Evolutionary conservation across 2,888 invertebrate species (phyloP).

Genomic region (Galerucella nymphaeae): DNA sequence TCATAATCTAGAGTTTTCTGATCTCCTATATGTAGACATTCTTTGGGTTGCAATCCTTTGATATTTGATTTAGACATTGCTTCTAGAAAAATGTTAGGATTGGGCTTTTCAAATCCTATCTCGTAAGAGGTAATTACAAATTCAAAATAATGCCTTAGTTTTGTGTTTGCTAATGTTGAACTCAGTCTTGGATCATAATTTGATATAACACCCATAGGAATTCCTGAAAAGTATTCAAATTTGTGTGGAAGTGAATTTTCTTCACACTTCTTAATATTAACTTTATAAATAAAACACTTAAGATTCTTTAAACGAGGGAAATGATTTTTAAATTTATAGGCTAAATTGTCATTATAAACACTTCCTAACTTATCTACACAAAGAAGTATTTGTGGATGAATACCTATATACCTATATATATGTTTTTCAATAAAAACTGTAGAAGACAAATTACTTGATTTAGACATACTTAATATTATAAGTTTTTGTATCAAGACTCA

Average conservation of each 20-base stretch:
- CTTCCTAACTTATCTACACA: no score
- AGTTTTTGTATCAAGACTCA: no score
- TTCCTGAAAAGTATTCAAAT: constrained; percentile 26
- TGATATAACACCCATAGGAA: constrained; percentile 81
- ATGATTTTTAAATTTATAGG: no score
- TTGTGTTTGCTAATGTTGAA: constrained; percentile 73
- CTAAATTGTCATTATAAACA: no score
- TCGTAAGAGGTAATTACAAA: constrained; percentile 86
- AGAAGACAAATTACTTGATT: no score
- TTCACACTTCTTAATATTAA: no score
- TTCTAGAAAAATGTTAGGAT: constrained; percentile 75
- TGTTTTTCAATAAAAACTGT: no score
- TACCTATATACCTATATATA: no score
- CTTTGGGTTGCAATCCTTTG: constrained; percentile 66
- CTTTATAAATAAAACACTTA: no score
- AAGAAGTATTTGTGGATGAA: no score
- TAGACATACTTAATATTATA: no score
- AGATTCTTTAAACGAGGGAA: no score
- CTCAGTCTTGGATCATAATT: constrained; percentile 89
- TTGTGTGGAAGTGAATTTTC: neutral
- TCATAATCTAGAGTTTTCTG: constrained; percentile 79
- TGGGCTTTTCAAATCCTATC: constrained; percentile 80
- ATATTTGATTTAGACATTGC: constrained; percentile 69
- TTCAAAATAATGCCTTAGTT: constrained; percentile 77
- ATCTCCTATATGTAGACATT: constrained; percentile 88